Percentiles rank a stretch among this genome's conserved stretches.
phyloP scores from a whole-genome alignment of 2,797 vertebrate species.

The Arctocebus calabarensis region DNA sequence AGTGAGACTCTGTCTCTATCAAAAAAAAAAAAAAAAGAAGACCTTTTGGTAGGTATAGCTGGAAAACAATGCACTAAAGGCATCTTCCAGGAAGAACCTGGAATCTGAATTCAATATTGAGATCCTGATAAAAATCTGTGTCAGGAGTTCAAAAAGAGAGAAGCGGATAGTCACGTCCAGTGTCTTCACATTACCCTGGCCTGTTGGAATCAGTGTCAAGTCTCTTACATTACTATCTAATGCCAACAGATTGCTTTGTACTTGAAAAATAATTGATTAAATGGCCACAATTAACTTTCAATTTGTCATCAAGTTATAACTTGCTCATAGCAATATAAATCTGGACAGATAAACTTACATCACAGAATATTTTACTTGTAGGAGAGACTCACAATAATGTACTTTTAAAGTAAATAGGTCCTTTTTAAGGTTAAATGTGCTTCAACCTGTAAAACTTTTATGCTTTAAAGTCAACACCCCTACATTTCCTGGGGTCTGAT shows the following conservation, averaged over 20 bases:
- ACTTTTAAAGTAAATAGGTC: neutral
- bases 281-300: neutral
- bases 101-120: neutral
- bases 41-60: neutral
- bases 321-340: neutral
- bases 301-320: neutral
- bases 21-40: too few relatives aligned
- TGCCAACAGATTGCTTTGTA: neutral
- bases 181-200: neutral
- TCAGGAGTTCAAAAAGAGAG: neutral
- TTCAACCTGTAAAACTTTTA: neutral
- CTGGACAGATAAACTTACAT: neutral
- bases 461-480: neutral
- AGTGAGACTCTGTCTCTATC: too few relatives aligned
- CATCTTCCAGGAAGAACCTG: neutral
- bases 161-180: neutral
- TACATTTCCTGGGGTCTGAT: neutral
- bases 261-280: neutral
- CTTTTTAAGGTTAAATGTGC: neutral
- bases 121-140: neutral
- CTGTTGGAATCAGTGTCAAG: neutral
- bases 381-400: neutral
- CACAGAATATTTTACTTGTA: neutral
- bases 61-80: neutral
- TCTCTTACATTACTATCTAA: neutral